Evolutionary conservation across 2,797 vertebrate genomes (phyloP), one percentile per base, ranked within the genome.

Genomic region (Sebastiscus albofasciatus): DNA sequence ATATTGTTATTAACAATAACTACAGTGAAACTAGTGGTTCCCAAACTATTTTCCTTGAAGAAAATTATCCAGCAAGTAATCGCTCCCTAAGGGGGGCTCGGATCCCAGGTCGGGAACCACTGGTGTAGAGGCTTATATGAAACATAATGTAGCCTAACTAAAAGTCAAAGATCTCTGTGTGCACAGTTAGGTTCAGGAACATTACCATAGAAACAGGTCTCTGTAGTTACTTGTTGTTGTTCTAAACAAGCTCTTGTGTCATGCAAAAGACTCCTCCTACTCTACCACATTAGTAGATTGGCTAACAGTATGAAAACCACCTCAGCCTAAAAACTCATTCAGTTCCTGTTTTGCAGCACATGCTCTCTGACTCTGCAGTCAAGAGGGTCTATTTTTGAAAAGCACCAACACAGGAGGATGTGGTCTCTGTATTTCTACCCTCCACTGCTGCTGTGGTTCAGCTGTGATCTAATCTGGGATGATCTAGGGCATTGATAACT

Each of bases 281-380:
- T 39, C 4, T 39, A 8, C 64, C 4, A 3, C 49, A 52, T 58
- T 29, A 22, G n/a, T 20, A 77, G 34, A 86, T 22, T 70, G 33
- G 73, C 13, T 80, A 20, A 33, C 5, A 60, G 27, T n/a, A 2
- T 68, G 13, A 68, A 36, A 68, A 59, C 67, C 67, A 16, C 22
- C 29, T 77, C 65, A 67, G 55, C 67, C 54, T 70, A 49, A 67
- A 68, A 68, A 70, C 67, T 87, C 69, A 27, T 58, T 33, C 27
- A 90, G 86, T 93, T 93, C 91, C 92, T 93, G 90, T 90, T 89
- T 87, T 80, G 80, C 73, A 67, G 61, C 82, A 52, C 73, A 80
- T 12, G 27, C 67, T 73, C 72, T 79, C 61, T 42, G 27, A 39
- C 82, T 20, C 55, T 66, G 61, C 76, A 72, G 70, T 59, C 7